These are phyloP conservation scores for Cylas formicarius DNA, from an alignment of 1,140 invertebrate genomes.

Conservation along the genomic window DNA sequence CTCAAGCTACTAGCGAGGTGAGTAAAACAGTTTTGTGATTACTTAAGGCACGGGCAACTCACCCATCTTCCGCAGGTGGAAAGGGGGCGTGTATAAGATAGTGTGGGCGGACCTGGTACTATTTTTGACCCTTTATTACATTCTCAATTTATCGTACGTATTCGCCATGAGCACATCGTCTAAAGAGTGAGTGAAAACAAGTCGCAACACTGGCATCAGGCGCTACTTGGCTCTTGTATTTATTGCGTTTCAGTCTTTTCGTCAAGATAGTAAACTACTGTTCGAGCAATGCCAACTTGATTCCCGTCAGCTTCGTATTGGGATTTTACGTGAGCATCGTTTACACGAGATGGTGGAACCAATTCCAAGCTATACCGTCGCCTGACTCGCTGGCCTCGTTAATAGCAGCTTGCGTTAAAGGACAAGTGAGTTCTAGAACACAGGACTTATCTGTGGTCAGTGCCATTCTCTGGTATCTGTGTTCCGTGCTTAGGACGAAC, in stretches of 20 bases:
- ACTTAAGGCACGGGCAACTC: neutral
- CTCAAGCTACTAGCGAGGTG: conserved; percentile 26
- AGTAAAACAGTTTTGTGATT: neutral
- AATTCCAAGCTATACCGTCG: conserved; percentile 68
- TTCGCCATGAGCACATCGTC: conserved; percentile 44
- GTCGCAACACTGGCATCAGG: too few species aligned
- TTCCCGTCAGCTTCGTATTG: conserved; percentile 63
- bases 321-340: conserved; percentile 80
- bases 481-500: conserved; percentile 60
- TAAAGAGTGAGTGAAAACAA: conserved; percentile 32
- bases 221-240: too few species aligned
- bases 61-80: conserved; percentile 50
- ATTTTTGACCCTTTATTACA: conserved; percentile 56
- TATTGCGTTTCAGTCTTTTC: conserved; percentile 54
- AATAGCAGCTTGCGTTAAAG: conserved; percentile 45
- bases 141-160: conserved; percentile 53
- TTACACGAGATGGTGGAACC: conserved; percentile 89
- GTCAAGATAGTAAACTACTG: conserved; percentile 59
- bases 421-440: conserved; percentile 33
- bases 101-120: conserved; percentile 61
- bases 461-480: too few species aligned
- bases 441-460: too few species aligned
- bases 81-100: conserved; percentile 65
- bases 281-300: conserved; percentile 58
- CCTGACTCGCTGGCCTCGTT: conserved; percentile 41